Evolutionary conservation across 1,140 invertebrate species (phyloP), one percentile per base, ranked within the genome.

Genomic region (Pseudomyrmex flavicornis): DNA sequence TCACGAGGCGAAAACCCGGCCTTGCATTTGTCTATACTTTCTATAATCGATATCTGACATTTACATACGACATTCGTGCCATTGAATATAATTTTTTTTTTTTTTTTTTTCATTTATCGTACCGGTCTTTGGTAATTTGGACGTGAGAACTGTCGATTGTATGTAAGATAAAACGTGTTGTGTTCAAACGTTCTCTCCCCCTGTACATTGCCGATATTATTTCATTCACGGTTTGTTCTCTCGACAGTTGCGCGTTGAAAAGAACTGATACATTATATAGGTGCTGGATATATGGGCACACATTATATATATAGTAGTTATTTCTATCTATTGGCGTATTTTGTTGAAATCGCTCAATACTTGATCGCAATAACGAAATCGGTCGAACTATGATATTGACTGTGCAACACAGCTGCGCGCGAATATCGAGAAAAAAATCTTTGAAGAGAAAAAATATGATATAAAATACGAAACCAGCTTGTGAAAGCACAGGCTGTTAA

Each of bases 241-340:
- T 68, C 62, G 44, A 35, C 65, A 15, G 48, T 59, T 59, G 35
- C 48, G 35, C 35, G 12, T 65, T 76, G 35, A 66, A 65, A 13
- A 76, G 46, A 52, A 26, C 59, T 44, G 58, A 76, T 35, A 66
- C 54, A 48, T 48, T 10, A 20, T 56, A 17, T 15, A n/a, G 44
- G 20, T 56, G 20, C 54, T 26, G 20, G 48, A 77, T 68, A 54
- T 77, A 68, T 10, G 26, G 35, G 35, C 13, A 77, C 56, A 35
- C 0, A 17, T 17, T 17, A 17, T 17, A 17, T 17, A 17, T 17
- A 17, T 35, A 35, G 7, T 35, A 1, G 35, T 54, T 77, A 56
- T 77, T 68, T 62, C 74, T 54, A 77, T 48, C 66, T 77, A 66
- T 65, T 63, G 50, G 48, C 74, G 73, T 48, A 65, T 48, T 77